Evolutionary conservation across 64 coral and sea anemone species (phyloP).

Genomic region (Pachyseris speciosa): DNA sequence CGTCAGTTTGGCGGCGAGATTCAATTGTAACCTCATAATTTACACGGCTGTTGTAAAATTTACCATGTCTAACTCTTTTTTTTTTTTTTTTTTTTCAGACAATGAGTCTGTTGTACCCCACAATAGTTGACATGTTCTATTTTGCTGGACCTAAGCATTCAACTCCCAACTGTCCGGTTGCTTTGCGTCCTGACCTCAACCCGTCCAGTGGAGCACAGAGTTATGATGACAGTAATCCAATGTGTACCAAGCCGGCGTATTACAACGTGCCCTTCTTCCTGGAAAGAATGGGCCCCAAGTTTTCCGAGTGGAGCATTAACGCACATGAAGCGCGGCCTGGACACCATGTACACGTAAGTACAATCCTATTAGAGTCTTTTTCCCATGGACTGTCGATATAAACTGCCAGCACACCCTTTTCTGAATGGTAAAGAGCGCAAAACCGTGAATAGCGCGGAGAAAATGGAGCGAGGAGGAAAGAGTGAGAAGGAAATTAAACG

Average conservation of each 20-base stretch:
- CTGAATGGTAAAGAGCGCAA: too few relatives aligned
- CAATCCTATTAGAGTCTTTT: too few relatives aligned
- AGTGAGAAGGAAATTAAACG: too few relatives aligned
- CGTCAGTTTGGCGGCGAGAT: too few relatives aligned
- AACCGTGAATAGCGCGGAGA: too few relatives aligned
- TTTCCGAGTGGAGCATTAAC: slow-evolving; percentile 63
- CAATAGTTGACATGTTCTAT: slow-evolving; percentile 65
- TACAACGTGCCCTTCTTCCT: slow-evolving; percentile 69
- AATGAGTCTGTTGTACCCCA: slow-evolving; percentile 70
- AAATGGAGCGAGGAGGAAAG: too few relatives aligned
- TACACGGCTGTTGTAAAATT: neutral
- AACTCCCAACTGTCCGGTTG: slow-evolving; percentile 56
- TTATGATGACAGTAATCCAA: neutral
- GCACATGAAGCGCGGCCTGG: slow-evolving; percentile 74
- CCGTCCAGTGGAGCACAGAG: slow-evolving; percentile 59
- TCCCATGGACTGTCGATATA: too few relatives aligned
- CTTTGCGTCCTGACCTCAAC: slow-evolving; percentile 51
- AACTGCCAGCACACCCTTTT: too few relatives aligned
- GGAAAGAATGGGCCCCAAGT: slow-evolving; percentile 60
- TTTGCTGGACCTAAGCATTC: slow-evolving; percentile 49
- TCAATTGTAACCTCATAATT: too few relatives aligned
- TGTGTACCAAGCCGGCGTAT: neutral
- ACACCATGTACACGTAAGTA: slow-evolving; percentile 66
- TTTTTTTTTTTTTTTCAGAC: neutral
- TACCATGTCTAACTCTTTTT: neutral